phyloP scores from a whole-genome alignment of 2,888 invertebrate species.

The Brachycybe producta region DNA sequence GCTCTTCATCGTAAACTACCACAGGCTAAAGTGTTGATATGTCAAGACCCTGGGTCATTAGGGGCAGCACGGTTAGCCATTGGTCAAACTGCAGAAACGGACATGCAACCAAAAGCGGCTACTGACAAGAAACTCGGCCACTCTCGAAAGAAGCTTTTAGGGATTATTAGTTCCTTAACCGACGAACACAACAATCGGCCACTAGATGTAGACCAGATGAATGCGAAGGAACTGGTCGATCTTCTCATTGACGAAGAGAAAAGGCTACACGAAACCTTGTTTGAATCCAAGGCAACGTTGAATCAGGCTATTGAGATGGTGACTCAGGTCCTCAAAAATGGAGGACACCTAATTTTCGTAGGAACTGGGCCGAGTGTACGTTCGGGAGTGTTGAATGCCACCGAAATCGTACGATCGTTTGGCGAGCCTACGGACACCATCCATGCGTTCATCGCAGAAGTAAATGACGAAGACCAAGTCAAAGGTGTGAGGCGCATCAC shows the following conservation, averaged over 20 bases:
- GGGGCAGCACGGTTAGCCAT: constrained; percentile 8
- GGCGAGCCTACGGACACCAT: constrained; percentile 12
- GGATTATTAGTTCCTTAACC: constrained; percentile 5
- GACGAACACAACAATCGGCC: constrained; percentile 9
- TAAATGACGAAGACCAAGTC: constrained; percentile 19
- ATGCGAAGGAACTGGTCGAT: constrained; percentile 5
- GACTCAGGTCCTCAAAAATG: constrained; percentile 21
- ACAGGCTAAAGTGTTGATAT: neutral
- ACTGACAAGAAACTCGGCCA: neutral
- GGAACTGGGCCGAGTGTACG: constrained; percentile 27
- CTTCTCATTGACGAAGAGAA: constrained; percentile 13
- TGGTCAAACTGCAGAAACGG: neutral
- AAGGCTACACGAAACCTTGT: neutral
- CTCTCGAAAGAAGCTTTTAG: neutral
- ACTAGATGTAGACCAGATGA: constrained; percentile 8
- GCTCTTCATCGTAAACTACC: neutral
- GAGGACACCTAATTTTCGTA: constrained; percentile 25
- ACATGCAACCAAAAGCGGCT: neutral
- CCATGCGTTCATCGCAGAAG: constrained; percentile 21
- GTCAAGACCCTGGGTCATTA: neutral
- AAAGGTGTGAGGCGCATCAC: constrained; percentile 15
- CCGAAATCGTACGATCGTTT: constrained; percentile 20
- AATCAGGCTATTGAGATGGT: constrained; percentile 11
- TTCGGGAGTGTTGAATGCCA: constrained; percentile 26
- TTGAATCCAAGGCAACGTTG: neutral